Evolutionary conservation across 2,113 vertebrate species (phyloP), one percentile per base, ranked within the genome.

Genomic region (Lontra canadensis): DNA sequence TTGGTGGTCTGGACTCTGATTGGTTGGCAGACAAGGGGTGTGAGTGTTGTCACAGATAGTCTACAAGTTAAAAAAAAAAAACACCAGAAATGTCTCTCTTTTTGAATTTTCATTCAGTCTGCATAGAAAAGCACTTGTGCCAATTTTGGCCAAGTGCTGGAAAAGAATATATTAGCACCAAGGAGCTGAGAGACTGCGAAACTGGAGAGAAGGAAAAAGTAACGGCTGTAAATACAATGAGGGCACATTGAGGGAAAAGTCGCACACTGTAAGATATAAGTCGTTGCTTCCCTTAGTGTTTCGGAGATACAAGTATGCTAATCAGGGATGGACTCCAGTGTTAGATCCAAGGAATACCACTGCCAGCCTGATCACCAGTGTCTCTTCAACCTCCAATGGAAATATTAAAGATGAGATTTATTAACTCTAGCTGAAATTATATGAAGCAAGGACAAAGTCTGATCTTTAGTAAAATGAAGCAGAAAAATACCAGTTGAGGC

Each of bases 291-390:
- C 78, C 65, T 0, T 10, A 86, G 49, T 95, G 84, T 42, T 49
- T 61, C 74, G 90, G 39, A 83, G 87, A 76, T 1, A 17, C 18
- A 93, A 73, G 63, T 57, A 0, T 12, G 23, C 25, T 85, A 83
- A 78, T 0, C 1, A 36, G 9, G 93, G 84, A 91, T 0, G 2
- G 34, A 11, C n/a, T 0, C 29, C 55, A 34, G 36, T 71, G 9
- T 59, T 47, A 86, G 39, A 59, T 0, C 0, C 0, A 74, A 55
- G 65, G 36, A 96, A 73, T 59, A 96, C 11, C 0, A 0, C 0
- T 10, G 4, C 42, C 0, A 7, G 55, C 6, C 47, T 44, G 36
- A 20, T 84, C 39, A 34, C 13, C 59, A 17, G 25, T 3, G 65
- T 31, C 17, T 79, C 42, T 49, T 74, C 65, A 71, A 69, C 10